phyloP scores from a whole-genome alignment of 1,140 invertebrate genomes.

The Trachelipus rathkii region DNA sequence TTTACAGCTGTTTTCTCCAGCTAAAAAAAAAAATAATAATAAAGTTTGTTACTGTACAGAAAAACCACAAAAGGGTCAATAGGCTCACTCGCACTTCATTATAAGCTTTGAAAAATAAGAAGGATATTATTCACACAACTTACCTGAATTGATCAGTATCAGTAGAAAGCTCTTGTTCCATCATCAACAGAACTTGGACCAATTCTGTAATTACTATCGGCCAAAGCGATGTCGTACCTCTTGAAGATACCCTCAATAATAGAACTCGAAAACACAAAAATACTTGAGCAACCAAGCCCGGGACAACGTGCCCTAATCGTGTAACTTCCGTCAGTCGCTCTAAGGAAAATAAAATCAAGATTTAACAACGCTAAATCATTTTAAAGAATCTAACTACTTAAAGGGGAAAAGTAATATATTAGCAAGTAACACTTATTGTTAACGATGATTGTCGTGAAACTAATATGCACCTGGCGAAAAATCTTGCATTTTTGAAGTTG shows the following conservation, averaged over 20 bases:
- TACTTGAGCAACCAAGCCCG: slow-evolving; percentile 79
- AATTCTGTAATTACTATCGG: slow-evolving; percentile 91
- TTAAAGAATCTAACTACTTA: not conserved
- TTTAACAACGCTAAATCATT: not conserved
- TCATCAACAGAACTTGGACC: slow-evolving; percentile 83
- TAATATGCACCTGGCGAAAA: not conserved
- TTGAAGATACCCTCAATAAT: slow-evolving; percentile 76
- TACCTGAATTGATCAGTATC: slow-evolving; percentile 78
- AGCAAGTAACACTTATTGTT: not conserved
- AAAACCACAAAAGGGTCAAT: no score
- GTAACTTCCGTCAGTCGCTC: slow-evolving; percentile 83
- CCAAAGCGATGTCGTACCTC: slow-evolving; percentile 85
- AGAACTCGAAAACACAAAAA: slow-evolving; percentile 88
- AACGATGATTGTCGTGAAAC: not conserved
- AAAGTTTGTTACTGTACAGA: no score
- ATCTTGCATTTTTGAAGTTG: no score
- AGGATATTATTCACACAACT: slow-evolving; percentile 1
- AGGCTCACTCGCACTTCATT: no score
- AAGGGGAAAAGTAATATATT: slow-evolving; percentile 12
- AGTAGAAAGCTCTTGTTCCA: slow-evolving; percentile 77
- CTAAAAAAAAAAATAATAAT: no score
- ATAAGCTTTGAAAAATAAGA: no score
- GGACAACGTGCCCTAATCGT: slow-evolving; percentile 70
- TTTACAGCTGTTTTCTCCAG: no score
- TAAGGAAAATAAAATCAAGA: slow-evolving; percentile 49